Conservation (phyloP, 1,140 invertebrate genomes). For the Pseudomyrmex pallidus region DNA sequence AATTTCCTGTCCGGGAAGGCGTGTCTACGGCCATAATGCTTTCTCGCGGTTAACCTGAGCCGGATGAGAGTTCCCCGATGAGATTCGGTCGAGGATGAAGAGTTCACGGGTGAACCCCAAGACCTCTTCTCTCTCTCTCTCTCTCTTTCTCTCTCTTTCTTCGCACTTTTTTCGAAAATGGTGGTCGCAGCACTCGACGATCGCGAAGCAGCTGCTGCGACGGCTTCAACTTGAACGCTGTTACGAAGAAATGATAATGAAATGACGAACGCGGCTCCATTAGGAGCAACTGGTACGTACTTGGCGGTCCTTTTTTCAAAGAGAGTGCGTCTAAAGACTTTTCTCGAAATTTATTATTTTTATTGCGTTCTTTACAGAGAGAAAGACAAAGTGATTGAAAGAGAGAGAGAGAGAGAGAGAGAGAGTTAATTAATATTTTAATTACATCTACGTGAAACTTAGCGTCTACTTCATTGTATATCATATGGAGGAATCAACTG, state of each 20-base stretch:
- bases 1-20: slow-evolving; percentile 74
- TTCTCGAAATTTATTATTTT: too few species aligned
- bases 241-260: slow-evolving; percentile 55
- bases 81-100: slow-evolving; percentile 8
- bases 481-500: neutral
- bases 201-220: slow-evolving; percentile 43
- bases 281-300: neutral
- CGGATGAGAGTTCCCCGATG: neutral
- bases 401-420: too few species aligned
- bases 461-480: too few species aligned
- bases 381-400: too few species aligned
- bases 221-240: neutral
- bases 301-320: slow-evolving; percentile 14
- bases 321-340: too few species aligned
- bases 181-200: slow-evolving; percentile 19
- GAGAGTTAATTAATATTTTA: neutral
- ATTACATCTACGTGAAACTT: neutral
- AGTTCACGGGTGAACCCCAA: neutral
- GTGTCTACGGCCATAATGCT: slow-evolving; percentile 43
- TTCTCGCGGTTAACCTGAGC: slow-evolving; percentile 46
- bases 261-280: slow-evolving; percentile 36
- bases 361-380: too few species aligned
- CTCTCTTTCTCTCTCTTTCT: neutral
- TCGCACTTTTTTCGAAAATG: slow-evolving; percentile 54
- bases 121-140: neutral